Evolutionary conservation across 2,113 vertebrate species (phyloP).

Genomic region (Leucosticte australis): DNA sequence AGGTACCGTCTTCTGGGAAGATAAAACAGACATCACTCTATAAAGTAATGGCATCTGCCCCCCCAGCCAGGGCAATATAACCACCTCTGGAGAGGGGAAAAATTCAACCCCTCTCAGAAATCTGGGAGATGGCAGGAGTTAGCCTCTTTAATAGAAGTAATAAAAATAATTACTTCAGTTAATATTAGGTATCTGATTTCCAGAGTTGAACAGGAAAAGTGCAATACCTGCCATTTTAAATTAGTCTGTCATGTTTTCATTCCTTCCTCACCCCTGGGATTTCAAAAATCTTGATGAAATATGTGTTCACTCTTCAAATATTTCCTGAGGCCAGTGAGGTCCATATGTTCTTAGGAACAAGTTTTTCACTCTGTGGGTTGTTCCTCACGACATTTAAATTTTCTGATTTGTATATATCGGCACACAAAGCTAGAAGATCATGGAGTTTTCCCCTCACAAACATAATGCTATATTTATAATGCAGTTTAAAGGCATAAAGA

Average conservation of each 20-base stretch:
- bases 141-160: constrained; percentile 52
- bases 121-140: constrained; percentile 50
- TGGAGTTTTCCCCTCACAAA: neutral
- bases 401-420: constrained; percentile 44
- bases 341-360: constrained; percentile 74
- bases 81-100: constrained; percentile 21
- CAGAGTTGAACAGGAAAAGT: constrained; percentile 61
- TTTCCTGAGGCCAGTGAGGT: constrained; percentile 80
- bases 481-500: neutral
- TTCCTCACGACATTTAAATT: constrained; percentile 65
- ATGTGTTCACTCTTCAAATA: constrained; percentile 74
- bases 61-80: constrained; percentile 3
- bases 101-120: constrained; percentile 53
- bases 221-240: constrained; percentile 76
- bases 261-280: constrained; percentile 65
- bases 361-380: constrained; percentile 67
- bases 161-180: constrained; percentile 68
- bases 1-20: neutral
- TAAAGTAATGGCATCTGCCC: constrained; percentile 32
- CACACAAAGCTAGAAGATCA: neutral
- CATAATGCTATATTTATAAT: neutral
- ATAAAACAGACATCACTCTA: constrained; percentile 26
- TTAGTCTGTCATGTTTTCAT: constrained; percentile 76
- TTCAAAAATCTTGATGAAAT: constrained; percentile 76
- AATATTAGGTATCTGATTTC: constrained; percentile 71